Conservation (phyloP, 2,113 vertebrate genomes). For the Hyla sarda region DNA sequence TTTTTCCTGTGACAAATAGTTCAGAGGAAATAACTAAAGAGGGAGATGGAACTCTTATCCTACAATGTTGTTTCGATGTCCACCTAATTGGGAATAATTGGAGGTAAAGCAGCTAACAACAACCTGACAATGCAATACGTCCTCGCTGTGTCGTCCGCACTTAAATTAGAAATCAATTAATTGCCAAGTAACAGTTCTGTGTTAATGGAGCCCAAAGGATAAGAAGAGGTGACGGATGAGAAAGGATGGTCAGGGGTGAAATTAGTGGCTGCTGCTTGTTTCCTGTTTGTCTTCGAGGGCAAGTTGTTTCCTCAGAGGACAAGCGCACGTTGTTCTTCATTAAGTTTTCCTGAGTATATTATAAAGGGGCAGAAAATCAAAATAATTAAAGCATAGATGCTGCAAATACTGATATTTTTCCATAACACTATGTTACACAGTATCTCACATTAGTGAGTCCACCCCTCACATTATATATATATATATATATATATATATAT, state of each 20-base stretch:
- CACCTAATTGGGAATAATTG: constrained; percentile 52
- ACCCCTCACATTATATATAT: no score
- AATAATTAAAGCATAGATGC: not conserved
- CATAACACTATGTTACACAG: no score
- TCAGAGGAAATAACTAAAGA: not conserved
- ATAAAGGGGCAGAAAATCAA: not conserved
- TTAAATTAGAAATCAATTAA: constrained; percentile 55
- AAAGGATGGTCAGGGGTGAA: not conserved
- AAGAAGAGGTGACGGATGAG: constrained; percentile 3
- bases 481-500: no score
- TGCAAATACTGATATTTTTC: no score
- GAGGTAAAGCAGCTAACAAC: constrained; percentile 21
- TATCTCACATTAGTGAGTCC: no score
- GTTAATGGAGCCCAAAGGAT: constrained; percentile 50
- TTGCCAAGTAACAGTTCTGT: constrained; percentile 39
- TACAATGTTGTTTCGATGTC: constrained; percentile 34
- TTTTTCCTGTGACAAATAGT: constrained; percentile 30
- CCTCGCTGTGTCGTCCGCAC: not conserved
- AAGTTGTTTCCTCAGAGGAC: not conserved
- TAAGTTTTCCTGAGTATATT: not conserved
- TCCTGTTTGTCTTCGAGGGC: not conserved
- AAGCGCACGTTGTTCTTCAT: not conserved
- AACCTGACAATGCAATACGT: constrained; percentile 24
- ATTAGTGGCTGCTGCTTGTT: not conserved
- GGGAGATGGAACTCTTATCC: constrained; percentile 18